Evolutionary conservation across 37 sponge, comb jelly and placozoan genomes (phyloP).

Genomic region (Cladorhizidae sp.): DNA sequence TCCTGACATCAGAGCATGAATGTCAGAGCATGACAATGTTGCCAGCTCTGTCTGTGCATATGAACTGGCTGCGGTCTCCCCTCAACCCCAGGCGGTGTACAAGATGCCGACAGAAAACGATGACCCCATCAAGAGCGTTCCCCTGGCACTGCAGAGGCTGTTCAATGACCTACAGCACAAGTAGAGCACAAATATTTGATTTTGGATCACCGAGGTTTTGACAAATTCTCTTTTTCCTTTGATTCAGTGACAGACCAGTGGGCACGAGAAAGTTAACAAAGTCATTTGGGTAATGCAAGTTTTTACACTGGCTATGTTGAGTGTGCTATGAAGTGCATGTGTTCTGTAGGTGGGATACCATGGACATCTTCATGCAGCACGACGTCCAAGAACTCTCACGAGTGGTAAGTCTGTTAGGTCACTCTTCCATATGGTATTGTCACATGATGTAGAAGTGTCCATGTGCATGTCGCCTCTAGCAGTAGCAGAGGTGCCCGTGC

Average conservation of each 20-base stretch:
- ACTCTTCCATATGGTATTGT: too few species aligned
- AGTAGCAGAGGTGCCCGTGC: too few species aligned
- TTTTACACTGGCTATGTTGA: not conserved
- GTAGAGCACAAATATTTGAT: slow-evolving; percentile 13
- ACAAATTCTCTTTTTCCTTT: not conserved
- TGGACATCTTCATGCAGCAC: slow-evolving; percentile 99
- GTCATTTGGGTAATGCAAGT: slow-evolving; percentile 85
- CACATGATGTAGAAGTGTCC: too few species aligned
- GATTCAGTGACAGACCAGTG: slow-evolving; percentile 89
- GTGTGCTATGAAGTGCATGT: not conserved
- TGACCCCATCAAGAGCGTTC: slow-evolving; percentile 90
- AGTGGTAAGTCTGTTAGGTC: slow-evolving; percentile 94
- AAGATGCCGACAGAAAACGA: slow-evolving; percentile 97
- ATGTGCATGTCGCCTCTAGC: too few species aligned
- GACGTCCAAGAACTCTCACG: slow-evolving; percentile 96
- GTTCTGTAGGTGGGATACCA: slow-evolving; percentile 85
- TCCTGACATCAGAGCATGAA: too few species aligned
- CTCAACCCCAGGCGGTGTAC: slow-evolving; percentile 82
- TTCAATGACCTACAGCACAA: slow-evolving; percentile 97
- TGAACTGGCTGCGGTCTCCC: not conserved
- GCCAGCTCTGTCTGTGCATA: not conserved
- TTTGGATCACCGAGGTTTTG: not conserved
- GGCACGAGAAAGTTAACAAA: slow-evolving; percentile 97
- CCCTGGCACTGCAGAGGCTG: slow-evolving; percentile 95
- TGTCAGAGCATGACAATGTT: too few species aligned